phyloP scores from a whole-genome alignment of 1,140 invertebrate species.

The Lysiphlebus fabarum region DNA sequence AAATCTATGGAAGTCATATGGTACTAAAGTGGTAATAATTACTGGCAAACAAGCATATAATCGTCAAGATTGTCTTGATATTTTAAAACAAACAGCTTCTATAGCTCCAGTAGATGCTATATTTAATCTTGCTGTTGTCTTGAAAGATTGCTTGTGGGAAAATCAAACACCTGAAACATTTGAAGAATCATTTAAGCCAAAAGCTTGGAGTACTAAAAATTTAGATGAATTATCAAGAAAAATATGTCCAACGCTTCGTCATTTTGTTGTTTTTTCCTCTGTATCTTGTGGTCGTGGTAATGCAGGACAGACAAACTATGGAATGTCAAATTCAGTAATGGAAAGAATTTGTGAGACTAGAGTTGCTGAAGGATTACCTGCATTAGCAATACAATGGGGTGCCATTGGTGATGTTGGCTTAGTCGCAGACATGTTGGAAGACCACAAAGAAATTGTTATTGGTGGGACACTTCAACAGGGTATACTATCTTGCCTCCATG shows the following conservation, averaged over 20 bases:
- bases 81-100: slow-evolving; percentile 59
- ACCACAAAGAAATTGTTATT: slow-evolving; percentile 60
- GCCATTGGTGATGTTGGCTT: slow-evolving; percentile 59
- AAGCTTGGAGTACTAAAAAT: slow-evolving; percentile 54
- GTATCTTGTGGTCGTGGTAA: slow-evolving; percentile 75
- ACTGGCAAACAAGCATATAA: slow-evolving; percentile 53
- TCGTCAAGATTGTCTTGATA: slow-evolving; percentile 52
- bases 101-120: slow-evolving; percentile 70
- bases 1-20: slow-evolving; percentile 58
- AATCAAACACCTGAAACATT: slow-evolving; percentile 58
- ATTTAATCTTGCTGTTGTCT: slow-evolving; percentile 73
- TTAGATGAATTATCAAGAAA: slow-evolving; percentile 55
- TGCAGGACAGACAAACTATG: slow-evolving; percentile 76
- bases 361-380: slow-evolving; percentile 54
- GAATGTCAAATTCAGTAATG: slow-evolving; percentile 61
- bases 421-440: slow-evolving; percentile 64
- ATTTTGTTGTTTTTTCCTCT: slow-evolving; percentile 72
- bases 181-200: slow-evolving; percentile 50
- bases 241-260: slow-evolving; percentile 53
- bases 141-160: slow-evolving; percentile 55
- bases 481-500: slow-evolving; percentile 61
- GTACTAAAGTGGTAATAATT: slow-evolving; percentile 53
- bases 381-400: slow-evolving; percentile 62
- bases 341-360: slow-evolving; percentile 61
- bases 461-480: slow-evolving; percentile 67